Base-by-base conservation (phyloP, 2,888 invertebrate genomes). In the Torymus tubicola region DNA sequence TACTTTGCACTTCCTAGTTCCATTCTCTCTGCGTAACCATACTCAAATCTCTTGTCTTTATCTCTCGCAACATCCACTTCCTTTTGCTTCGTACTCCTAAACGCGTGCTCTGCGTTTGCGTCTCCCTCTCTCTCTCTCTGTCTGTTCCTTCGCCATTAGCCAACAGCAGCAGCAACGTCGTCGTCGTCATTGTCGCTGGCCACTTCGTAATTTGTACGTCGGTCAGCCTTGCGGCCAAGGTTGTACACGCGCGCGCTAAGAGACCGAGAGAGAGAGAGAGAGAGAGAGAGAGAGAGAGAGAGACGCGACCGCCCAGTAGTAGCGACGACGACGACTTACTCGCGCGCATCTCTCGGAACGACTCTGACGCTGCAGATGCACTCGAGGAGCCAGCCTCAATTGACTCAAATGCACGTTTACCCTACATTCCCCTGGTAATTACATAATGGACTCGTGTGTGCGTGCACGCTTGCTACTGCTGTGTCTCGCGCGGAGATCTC, bases 361-460 rank as follows among this genome's bases (percentile, higher is more conserved):
- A 21, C 24, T n/a, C 83, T 75, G 80, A 55, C 69, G 75, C 42
- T 72, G 76, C 76, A 76, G 69, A 78, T 75, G 82, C 68, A 78
- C 84, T 83, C 81, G 84, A 64, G 84, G 83, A 84, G 82, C 84
- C 83, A 42, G 42, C 8, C 86, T 84, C 89, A 90, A 90, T 90
- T 89, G 89, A 87, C 87, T 89, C 88, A 87, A 90, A 90, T 89
- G 87, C 88, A 89, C 88, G 87, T 87, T 89, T 89, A 90, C 87
- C 88, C 89, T 88, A 89, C 87, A 88, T 89, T 87, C 86, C 10
- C 61, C 85, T 86, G 85, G 84, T 87, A 88, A 89, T 89, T 87
- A 87, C 87, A 87, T 89, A 90, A 90, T 89, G 85, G 87, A 83
- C 81, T 53, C 21, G 2, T 68, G 73, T 16, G 52, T 60, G 55